These are phyloP conservation scores for Fistularia commersonii DNA, from an alignment of 2,797 vertebrate species.

Conservation along the genomic window DNA sequence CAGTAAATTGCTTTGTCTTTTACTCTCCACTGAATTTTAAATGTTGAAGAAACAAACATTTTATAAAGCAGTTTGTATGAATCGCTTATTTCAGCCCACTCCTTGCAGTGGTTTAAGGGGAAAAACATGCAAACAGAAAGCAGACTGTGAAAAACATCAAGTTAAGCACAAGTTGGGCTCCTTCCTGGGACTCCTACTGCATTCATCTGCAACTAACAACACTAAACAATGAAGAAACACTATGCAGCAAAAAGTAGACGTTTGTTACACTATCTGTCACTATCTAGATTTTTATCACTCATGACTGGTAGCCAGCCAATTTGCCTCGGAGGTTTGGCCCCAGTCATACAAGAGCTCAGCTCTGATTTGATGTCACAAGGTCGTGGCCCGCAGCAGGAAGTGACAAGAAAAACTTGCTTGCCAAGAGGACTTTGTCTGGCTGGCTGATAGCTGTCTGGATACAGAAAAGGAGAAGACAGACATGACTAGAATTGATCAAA, in stretches of 20 bases:
- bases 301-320: conserved; percentile 13
- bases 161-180: conserved; percentile 9
- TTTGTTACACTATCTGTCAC: conserved; percentile 25
- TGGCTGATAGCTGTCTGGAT: conserved; percentile 22
- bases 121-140: not conserved
- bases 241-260: conserved; percentile 17
- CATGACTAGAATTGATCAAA: not conserved
- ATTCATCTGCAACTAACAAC: conserved; percentile 23
- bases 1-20: no score
- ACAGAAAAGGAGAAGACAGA: not conserved
- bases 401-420: conserved; percentile 12
- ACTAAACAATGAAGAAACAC: conserved; percentile 28
- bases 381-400: conserved; percentile 32
- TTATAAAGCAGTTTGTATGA: no score
- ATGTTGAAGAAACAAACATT: no score
- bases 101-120: no score
- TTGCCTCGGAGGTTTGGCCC: conserved; percentile 21
- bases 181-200: conserved; percentile 16
- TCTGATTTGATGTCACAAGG: conserved; percentile 52
- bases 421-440: conserved; percentile 23
- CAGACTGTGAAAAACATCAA: not conserved
- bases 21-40: no score
- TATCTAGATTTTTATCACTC: conserved; percentile 17
- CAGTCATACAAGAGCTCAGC: conserved; percentile 16
- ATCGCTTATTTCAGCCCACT: no score